Evolutionary conservation across 2,797 vertebrate species (phyloP), one percentile per base, ranked within the genome.

Genomic region (Coregonus suidteri): DNA sequence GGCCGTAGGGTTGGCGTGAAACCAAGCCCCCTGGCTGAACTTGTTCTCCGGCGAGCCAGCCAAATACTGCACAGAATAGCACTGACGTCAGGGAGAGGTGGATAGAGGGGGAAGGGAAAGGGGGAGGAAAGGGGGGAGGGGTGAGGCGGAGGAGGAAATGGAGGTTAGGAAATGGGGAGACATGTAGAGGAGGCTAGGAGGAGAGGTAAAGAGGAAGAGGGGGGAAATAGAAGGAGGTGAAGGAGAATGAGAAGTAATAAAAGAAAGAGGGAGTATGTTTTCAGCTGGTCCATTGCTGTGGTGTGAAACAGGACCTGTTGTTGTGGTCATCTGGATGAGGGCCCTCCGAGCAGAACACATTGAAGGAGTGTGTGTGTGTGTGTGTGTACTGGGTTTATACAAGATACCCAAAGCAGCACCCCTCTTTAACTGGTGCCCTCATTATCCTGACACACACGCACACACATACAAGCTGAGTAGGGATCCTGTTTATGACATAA

Each of bases 21-120:
- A 79, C 79, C 25, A 72, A 85, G 80, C 75, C 77, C 85, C 74
- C 84, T 87, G 87, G 85, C 83, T 88, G 86, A 90, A 85, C 85
- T 79, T 73, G 69, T 84, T 77, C 76, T 68, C 75, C 75, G 80
- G 66, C 20, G n/a, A 70, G 76, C 68, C 76, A 83, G 81, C 85
- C 87, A 87, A 82, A 80, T 80, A 77, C 81, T 52, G 41, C 71
- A 84, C 72, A 78, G 79, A 25, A 68, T 77, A 81, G 72, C 62
- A 41, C 66, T 51, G 13, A 79, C 72, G 77, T 75, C 75, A 35
- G 53, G 56, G n/a, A 30, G 70, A 53, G 52, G 80, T 73, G 51
- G 53, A 74, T n/a, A 30, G 31, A 56, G 15, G 37, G 34, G 20
- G 41, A 15, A 41, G 25, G 13, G n/a, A 41, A 41, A 9, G 15